Evolutionary conservation across 2,113 vertebrate genomes (phyloP).

Genomic region (Antigone vipio): DNA sequence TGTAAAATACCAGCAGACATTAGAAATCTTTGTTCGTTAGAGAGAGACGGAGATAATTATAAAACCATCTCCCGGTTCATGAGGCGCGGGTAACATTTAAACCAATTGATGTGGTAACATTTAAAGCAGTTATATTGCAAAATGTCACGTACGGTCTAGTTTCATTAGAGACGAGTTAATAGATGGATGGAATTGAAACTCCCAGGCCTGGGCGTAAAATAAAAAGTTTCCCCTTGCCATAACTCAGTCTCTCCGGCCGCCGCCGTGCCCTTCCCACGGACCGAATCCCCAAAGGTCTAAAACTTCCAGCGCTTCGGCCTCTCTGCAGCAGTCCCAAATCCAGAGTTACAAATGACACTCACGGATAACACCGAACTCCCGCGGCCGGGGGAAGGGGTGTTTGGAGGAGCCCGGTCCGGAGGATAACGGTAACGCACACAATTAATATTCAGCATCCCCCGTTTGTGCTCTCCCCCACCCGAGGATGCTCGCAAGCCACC

Average conservation of each 20-base stretch:
- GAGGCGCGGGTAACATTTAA: slow-evolving; percentile 61
- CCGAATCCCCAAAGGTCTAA: neutral
- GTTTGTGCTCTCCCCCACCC: slow-evolving; percentile 17
- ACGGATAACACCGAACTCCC: neutral
- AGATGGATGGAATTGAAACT: slow-evolving; percentile 38
- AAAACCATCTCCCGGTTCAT: slow-evolving; percentile 48
- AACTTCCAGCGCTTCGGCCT: neutral
- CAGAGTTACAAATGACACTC: neutral
- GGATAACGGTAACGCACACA: slow-evolving; percentile 21
- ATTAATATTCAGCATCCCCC: slow-evolving; percentile 49
- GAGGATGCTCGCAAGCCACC: slow-evolving; percentile 2
- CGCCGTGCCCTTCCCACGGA: neutral
- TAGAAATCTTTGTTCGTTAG: slow-evolving; percentile 39
- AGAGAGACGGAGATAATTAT: slow-evolving; percentile 58
- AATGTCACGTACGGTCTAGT: slow-evolving; percentile 52
- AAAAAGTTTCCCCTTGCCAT: neutral
- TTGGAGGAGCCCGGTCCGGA: slow-evolving; percentile 10
- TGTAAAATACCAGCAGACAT: neutral
- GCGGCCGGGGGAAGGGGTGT: neutral
- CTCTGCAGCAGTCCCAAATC: neutral
- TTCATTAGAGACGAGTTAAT: slow-evolving; percentile 57
- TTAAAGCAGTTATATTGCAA: slow-evolving; percentile 50
- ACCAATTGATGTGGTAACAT: slow-evolving; percentile 62
- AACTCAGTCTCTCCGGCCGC: neutral
- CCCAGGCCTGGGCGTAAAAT: neutral